Conservation (phyloP, 2,113 vertebrate genomes). For the Alectura lathami region DNA sequence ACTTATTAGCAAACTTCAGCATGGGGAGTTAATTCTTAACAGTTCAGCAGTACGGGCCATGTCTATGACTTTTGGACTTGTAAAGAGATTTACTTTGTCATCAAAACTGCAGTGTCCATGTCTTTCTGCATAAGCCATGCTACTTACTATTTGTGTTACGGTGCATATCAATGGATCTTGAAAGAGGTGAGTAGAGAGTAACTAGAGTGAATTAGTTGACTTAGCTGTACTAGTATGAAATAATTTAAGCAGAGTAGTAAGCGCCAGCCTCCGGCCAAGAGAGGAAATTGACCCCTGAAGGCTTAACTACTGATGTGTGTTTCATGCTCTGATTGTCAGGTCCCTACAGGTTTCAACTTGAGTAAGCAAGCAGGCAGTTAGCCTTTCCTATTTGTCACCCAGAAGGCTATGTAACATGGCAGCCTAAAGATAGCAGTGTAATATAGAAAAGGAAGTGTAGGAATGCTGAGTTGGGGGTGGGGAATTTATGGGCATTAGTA, state of each 20-base stretch:
- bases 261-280: background rate
- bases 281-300: background rate
- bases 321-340: background rate
- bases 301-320: background rate
- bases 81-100: background rate
- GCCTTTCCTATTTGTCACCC: background rate
- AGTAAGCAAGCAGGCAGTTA: background rate
- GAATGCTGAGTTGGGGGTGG: background rate
- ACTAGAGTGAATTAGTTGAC: background rate
- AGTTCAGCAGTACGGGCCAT: background rate
- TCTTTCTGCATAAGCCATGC: background rate
- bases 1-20: background rate
- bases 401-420: background rate
- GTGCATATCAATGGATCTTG: background rate
- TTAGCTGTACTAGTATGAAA: background rate
- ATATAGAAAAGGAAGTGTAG: background rate
- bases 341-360: background rate
- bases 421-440: background rate
- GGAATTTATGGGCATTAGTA: background rate
- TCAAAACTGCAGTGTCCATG: background rate
- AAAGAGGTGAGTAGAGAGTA: background rate
- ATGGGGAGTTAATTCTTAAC: background rate
- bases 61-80: background rate
- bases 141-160: background rate
- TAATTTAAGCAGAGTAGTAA: background rate